Evolutionary conservation across 2,888 invertebrate genomes (phyloP), one percentile per base, ranked within the genome.

Genomic region (Scrobipalpa atriplicella): DNA sequence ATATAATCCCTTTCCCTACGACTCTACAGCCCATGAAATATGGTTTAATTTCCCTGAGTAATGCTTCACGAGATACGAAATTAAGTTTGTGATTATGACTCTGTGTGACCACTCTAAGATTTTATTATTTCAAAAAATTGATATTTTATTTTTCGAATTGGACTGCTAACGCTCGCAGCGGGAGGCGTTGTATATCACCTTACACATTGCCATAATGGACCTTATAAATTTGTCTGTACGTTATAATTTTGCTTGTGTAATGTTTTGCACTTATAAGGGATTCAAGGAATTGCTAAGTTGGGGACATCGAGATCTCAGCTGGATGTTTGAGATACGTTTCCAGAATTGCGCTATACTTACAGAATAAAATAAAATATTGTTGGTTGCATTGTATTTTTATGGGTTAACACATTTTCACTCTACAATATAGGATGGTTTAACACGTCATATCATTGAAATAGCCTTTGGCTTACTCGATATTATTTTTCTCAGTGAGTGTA

Each of bases 81-180:
- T 74, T 75, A 79, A 79, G 71, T 75, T 77, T 77, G 82, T 66
- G 19, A 52, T 62, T 62, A 82, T 83, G 85, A 87, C 86, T 83
- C 80, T 83, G 85, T 88, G 89, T 85, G 89, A 87, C 84, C 87
- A 84, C 81, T 89, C 89, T 92, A 87, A 91, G 87, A 89, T 90
- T 92, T 91, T 92, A 92, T 92, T 89, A 90, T 86, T 86, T 85
- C 81, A 82, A 87, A 65, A 90, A 90, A 90, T 89, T 89, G 88
- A 89, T 90, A 90, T 90, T 90, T 90, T 91, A 86, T 90, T 89
- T 90, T 86, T 87, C 78, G 86, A 84, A 87, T 85, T 83, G 86
- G 81, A 79, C 85, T 87, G 91, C 88, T 90, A 87, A 91, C 91
- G 87, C 85, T 76, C 92, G 63, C 91, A 89, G 92, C 91, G 84